Percentiles rank a stretch among this genome's conserved stretches.
Conservation (phyloP, 2,888 invertebrate species). For the Chirona hameri region DNA sequence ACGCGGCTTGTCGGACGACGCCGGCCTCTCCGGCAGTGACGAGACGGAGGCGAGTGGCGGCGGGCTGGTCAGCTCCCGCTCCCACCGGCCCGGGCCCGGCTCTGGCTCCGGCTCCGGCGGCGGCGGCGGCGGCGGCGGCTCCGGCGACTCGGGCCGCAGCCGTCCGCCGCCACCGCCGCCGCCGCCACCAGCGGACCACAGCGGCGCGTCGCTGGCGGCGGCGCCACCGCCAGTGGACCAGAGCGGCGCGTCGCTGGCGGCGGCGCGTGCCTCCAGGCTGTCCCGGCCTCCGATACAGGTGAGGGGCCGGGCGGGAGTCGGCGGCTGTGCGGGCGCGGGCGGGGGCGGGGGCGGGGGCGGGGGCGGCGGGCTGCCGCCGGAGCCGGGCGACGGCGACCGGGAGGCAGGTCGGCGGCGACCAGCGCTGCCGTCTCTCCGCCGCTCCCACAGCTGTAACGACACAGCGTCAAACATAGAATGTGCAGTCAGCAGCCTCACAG, state of each 20-base stretch:
- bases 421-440: background rate
- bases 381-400: too few species aligned
- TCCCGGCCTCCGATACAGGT: background rate
- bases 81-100: background rate
- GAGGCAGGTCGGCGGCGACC: background rate
- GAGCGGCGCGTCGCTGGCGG: too few species aligned
- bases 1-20: conserved; percentile 53
- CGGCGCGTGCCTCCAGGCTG: conserved; percentile 25
- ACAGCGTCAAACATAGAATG: background rate
- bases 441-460: background rate
- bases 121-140: background rate
- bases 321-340: background rate
- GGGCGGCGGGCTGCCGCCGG: background rate
- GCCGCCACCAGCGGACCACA: too few species aligned
- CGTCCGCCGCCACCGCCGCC: background rate
- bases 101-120: background rate
- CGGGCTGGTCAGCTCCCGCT: background rate
- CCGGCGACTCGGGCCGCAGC: background rate
- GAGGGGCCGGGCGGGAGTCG: background rate
- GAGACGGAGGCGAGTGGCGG: background rate
- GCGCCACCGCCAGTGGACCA: background rate
- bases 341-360: background rate
- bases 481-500: background rate
- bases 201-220: background rate
- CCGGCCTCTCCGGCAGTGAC: conserved; percentile 29